These are phyloP conservation scores for Patella pellucida DNA, from an alignment of 2,888 invertebrate genomes.

Conservation along the genomic window DNA sequence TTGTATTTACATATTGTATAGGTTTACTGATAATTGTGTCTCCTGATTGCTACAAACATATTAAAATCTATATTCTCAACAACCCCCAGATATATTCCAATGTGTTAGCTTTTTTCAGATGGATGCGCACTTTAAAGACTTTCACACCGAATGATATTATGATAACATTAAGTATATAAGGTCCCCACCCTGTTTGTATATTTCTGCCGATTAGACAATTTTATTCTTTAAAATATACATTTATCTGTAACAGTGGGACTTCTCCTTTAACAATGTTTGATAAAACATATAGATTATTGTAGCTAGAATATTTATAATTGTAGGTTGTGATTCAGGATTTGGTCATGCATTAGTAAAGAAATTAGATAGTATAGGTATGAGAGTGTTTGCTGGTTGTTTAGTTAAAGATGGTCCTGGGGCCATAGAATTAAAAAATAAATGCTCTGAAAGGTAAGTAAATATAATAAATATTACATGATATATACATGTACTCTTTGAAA, in stretches of 20 bases:
- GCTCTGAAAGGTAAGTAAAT: slow-evolving; percentile 57
- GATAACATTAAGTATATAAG: no score
- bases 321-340: slow-evolving; percentile 70
- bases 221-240: not conserved
- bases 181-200: no score
- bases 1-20: no score
- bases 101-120: no score
- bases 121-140: no score
- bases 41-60: no score
- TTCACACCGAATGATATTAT: no score
- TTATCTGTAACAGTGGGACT: not conserved
- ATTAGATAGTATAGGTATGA: slow-evolving; percentile 67
- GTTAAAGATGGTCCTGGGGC: slow-evolving; percentile 62
- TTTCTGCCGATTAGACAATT: not conserved
- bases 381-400: slow-evolving; percentile 68
- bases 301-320: slow-evolving; percentile 13
- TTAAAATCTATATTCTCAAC: no score
- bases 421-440: slow-evolving; percentile 55
- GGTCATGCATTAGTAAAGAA: slow-evolving; percentile 66
- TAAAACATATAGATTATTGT: not conserved
- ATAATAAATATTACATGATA: no score
- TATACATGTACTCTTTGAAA: no score
- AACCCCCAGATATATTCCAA: no score
- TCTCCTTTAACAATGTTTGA: not conserved
- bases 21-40: no score